Percentiles rank a stretch among this genome's conserved stretches.
Conservation (phyloP, 2,797 vertebrate species). For the Thaleichthys pacificus region DNA sequence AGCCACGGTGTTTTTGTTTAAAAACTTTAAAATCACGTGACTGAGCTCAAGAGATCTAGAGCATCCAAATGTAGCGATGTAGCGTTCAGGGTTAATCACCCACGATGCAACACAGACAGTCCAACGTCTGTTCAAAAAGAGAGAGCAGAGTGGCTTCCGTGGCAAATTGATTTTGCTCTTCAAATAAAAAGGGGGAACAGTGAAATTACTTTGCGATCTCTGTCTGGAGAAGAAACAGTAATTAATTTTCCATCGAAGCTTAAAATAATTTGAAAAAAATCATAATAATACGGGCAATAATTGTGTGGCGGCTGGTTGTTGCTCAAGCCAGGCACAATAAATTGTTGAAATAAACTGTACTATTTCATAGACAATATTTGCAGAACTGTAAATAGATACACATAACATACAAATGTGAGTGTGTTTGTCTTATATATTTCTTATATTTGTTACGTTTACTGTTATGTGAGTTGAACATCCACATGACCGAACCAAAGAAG, state of each 20-base stretch:
- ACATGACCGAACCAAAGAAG: not conserved
- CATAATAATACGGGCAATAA: not conserved
- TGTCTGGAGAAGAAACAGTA: slow-evolving; percentile 29
- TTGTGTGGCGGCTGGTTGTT: slow-evolving; percentile 22
- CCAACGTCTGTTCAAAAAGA: slow-evolving; percentile 57
- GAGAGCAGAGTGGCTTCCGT: slow-evolving; percentile 37
- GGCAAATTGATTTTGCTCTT: slow-evolving; percentile 38
- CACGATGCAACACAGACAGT: slow-evolving; percentile 55
- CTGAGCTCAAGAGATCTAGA: slow-evolving; percentile 53
- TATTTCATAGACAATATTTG: slow-evolving; percentile 19
- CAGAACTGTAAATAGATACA: slow-evolving; percentile 21
- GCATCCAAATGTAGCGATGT: slow-evolving; percentile 70
- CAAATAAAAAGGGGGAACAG: slow-evolving; percentile 34
- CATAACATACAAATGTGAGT: slow-evolving; percentile 10
- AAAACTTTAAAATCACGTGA: not conserved
- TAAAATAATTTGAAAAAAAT: slow-evolving; percentile 35
- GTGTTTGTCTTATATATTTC: slow-evolving; percentile 10
- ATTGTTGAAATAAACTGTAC: slow-evolving; percentile 34
- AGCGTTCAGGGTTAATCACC: slow-evolving; percentile 70
- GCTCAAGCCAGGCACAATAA: not conserved
- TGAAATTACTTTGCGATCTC: slow-evolving; percentile 41
- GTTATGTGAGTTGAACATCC: not conserved
- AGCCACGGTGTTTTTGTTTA: slow-evolving; percentile 36
- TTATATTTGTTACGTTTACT: slow-evolving; percentile 16
- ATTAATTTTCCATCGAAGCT: slow-evolving; percentile 38